A percentile compares a stretch with the other conserved stretches of the same genome.
Conservation (phyloP, 1,140 invertebrate species). For the Aphelenchoides besseyi region DNA sequence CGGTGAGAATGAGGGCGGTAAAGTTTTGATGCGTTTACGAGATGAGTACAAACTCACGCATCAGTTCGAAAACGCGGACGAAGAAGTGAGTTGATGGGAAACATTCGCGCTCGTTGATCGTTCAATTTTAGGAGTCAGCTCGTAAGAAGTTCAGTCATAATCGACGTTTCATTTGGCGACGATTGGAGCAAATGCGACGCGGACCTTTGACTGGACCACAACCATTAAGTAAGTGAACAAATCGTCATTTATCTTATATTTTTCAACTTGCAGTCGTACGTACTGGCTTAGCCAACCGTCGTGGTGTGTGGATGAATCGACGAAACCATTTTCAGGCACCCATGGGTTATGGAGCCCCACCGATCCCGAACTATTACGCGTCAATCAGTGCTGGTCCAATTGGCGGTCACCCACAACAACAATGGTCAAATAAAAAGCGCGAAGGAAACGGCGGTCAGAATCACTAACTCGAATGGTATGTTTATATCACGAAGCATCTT, state of each 20-base stretch:
- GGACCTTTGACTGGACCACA: neutral
- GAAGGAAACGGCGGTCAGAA: neutral
- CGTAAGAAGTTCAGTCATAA: conserved; percentile 42
- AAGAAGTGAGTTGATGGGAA: conserved; percentile 44
- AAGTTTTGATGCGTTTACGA: conserved; percentile 52
- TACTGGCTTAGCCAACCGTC: neutral
- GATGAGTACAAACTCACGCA: conserved; percentile 38
- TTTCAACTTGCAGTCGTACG: no score
- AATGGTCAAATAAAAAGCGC: neutral
- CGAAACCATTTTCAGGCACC: neutral
- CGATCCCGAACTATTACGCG: neutral
- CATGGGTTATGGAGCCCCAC: neutral
- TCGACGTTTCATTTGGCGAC: conserved; percentile 52
- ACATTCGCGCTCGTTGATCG: neutral
- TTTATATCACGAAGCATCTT: no score
- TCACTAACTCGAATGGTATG: no score
- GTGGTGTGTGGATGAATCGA: no score
- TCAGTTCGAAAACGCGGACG: conserved; percentile 34
- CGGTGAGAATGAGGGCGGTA: conserved; percentile 51
- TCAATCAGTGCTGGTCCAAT: neutral
- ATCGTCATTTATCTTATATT: no score
- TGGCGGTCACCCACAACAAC: neutral
- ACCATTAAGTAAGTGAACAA: no score
- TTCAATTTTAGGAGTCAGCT: conserved; percentile 27
- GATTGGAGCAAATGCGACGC: conserved; percentile 33